These are phyloP conservation scores for Mesitornis unicolor DNA, from an alignment of 2,113 vertebrate genomes.

Conservation along the genomic window DNA sequence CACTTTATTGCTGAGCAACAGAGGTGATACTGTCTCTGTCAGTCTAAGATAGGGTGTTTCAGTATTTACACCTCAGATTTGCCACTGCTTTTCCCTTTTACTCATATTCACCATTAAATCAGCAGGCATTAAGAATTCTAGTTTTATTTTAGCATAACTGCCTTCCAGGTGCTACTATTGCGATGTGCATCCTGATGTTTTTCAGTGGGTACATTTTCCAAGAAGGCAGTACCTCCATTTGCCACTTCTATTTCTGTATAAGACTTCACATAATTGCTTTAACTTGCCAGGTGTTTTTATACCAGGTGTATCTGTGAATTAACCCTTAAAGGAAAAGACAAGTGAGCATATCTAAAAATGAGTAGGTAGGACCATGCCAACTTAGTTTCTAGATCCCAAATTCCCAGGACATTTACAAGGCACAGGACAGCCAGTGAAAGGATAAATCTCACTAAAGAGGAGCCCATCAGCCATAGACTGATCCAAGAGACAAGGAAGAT, in stretches of 20 bases:
- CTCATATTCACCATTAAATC: background rate
- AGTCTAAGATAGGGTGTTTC: background rate
- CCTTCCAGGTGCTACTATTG: background rate
- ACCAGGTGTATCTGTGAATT: background rate
- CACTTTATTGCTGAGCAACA: background rate
- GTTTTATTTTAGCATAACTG: background rate
- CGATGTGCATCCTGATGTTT: background rate
- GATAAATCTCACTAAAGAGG: background rate
- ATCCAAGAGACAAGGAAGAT: background rate
- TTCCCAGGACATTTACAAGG: background rate
- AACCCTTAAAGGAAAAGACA: background rate
- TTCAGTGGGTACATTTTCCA: background rate
- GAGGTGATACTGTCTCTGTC: background rate
- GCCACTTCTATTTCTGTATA: background rate
- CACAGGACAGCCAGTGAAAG: background rate
- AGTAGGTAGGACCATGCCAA: background rate
- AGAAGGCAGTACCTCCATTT: background rate
- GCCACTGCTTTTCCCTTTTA: background rate
- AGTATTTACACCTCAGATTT: background rate
- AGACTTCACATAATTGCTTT: background rate
- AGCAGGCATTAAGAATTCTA: background rate
- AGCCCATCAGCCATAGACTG: background rate
- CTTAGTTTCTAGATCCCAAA: background rate
- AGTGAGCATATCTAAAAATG: background rate
- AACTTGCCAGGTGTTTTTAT: background rate